Conservation (phyloP, 2,888 invertebrate genomes). For the Drosophila histrio region DNA sequence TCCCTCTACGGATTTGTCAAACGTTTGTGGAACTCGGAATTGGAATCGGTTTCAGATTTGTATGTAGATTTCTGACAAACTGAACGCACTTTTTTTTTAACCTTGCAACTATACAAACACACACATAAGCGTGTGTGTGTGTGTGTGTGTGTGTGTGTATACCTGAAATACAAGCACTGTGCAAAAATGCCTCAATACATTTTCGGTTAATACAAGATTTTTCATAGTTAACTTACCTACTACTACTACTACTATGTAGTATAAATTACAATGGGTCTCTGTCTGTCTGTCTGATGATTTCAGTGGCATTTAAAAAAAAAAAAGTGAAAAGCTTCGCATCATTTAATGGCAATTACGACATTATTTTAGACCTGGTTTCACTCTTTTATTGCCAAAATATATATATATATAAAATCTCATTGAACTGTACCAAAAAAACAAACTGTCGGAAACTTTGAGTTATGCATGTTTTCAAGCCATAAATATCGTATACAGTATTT, state of each 20-base stretch:
- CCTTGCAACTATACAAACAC: conserved; percentile 29
- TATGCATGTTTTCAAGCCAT: conserved; percentile 24
- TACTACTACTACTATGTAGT: too few relatives aligned
- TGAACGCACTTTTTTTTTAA: conserved; percentile 31
- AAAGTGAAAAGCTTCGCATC: conserved; percentile 50
- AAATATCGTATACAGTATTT: conserved; percentile 10
- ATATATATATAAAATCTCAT: conserved; percentile 12
- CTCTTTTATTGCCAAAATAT: conserved; percentile 7
- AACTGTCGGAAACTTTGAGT: conserved; percentile 2
- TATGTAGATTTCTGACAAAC: conserved; percentile 18
- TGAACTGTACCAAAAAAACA: conserved; percentile 21
- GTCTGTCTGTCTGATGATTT: conserved; percentile 15
- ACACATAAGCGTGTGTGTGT: background rate
- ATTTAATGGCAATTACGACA: conserved; percentile 46
- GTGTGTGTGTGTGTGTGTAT: conserved; percentile 14
- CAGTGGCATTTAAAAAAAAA: conserved; percentile 26
- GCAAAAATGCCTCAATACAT: conserved; percentile 32
- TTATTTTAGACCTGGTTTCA: conserved; percentile 25
- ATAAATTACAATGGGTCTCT: conserved; percentile 4
- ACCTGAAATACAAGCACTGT: conserved; percentile 21
- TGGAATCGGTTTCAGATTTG: conserved; percentile 3
- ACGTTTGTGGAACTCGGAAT: conserved; percentile 17
- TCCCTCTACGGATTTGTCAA: conserved; percentile 43
- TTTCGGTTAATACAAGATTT: conserved; percentile 29
- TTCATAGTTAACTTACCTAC: conserved; percentile 13